A percentile compares a stretch with the other conserved stretches of the same genome.
These are phyloP conservation scores for Eudasyphora cyanicolor DNA, from an alignment of 2,888 invertebrate genomes.

Conservation along the genomic window DNA sequence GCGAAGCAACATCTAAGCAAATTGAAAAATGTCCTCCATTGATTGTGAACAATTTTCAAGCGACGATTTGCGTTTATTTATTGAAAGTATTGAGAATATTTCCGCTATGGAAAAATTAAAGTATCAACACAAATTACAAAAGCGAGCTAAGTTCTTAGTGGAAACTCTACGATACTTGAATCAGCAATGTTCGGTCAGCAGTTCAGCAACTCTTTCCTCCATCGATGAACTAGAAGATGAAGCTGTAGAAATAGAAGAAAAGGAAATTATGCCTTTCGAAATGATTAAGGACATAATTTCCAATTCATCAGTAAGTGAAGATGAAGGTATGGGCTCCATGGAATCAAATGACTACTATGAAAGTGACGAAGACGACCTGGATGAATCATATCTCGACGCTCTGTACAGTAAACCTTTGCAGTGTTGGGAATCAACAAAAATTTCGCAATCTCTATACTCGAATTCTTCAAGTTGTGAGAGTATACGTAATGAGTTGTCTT, in stretches of 20 bases:
- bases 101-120: conserved; percentile 8
- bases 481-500: too few relatives aligned
- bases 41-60: conserved; percentile 32
- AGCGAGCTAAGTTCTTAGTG: conserved; percentile 10
- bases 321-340: neutral
- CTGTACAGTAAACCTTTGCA: neutral
- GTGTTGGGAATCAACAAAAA: neutral
- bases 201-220: conserved; percentile 7
- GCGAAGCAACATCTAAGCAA: neutral
- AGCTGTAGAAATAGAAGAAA: conserved; percentile 34
- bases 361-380: neutral
- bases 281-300: neutral
- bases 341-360: neutral
- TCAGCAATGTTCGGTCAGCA: neutral
- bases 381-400: neutral
- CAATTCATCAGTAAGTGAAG: neutral
- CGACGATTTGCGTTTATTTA: conserved; percentile 32
- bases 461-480: too few relatives aligned
- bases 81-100: conserved; percentile 42
- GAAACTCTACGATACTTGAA: conserved; percentile 41
- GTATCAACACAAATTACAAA: neutral
- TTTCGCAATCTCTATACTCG: neutral
- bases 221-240: conserved; percentile 36
- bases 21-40: conserved; percentile 1
- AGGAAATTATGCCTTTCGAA: neutral